Evolutionary conservation across 2,113 vertebrate species (phyloP), one percentile per base, ranked within the genome.

Genomic region (Mionectes macconnelli): DNA sequence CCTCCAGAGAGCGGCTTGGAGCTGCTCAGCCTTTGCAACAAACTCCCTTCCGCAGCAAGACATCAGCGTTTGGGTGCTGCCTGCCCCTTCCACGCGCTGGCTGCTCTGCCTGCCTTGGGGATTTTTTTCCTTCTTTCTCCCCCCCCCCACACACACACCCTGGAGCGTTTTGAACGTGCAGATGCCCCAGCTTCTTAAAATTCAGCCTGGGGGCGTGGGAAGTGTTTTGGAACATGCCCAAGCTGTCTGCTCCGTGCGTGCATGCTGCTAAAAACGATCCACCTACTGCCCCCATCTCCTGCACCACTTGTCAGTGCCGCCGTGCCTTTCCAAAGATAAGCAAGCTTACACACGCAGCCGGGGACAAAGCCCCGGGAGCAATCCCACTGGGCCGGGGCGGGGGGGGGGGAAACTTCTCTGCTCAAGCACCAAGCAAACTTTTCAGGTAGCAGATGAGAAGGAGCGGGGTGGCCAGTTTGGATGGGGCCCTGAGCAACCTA

Each of bases 191-290:
- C 90, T 96, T 94, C 93, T 96, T 96, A 96, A 94, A 94, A 96
- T 90, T 92, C 93, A 93, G 90, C 92, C 87, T 18, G 78, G 78
- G 95, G 94, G 87, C 93, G 93, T 79, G 84, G 94, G 94, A 90
- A 93, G 92, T 95, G 94, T 96, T 96, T 96, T 96, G 96, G 96
- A 96, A 96, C 89, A 95, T 90, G 94, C 92, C 94, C 97, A 96
- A 95, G 93, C 92, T 92, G 89, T 96, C 94, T 92, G 94, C 92
- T 96, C 87, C 22, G 12, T 96, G 95, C 78, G 57, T 95, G 92
- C 57, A 5, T 0, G 63, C 82, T 74, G 90, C 89, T 92, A 94
- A 93, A 93, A 86, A 86, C 80, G 64, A 97, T 90, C 96, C 93
- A 94, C 91, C 95, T 91, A 79, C 93, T 82, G 82, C 91, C 89